These are phyloP conservation scores for Unio delphinus DNA, from an alignment of 2,888 invertebrate genomes.

Conservation along the genomic window DNA sequence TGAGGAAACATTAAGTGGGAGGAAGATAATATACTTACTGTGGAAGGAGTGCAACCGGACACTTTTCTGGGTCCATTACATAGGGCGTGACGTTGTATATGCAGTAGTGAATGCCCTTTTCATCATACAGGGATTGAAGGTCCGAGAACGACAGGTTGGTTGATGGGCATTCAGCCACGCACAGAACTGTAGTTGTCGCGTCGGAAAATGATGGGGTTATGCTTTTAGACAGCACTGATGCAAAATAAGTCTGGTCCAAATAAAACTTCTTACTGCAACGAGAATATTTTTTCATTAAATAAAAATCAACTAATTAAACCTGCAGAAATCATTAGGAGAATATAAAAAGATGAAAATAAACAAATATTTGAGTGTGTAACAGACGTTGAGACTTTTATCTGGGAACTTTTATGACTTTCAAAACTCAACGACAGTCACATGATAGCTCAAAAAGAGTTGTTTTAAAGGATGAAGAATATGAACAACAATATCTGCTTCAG, in stretches of 20 bases:
- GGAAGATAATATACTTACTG: conserved; percentile 73
- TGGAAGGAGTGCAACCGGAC: conserved; percentile 84
- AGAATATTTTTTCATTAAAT: neutral
- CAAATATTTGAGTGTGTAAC: no score
- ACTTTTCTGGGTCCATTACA: conserved; percentile 73
- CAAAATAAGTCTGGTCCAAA: conserved; percentile 42
- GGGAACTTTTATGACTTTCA: no score
- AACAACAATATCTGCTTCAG: no score
- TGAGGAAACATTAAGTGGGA: neutral
- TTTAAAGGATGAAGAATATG: no score
- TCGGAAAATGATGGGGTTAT: conserved; percentile 20
- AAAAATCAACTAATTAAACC: neutral
- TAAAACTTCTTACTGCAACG: conserved; percentile 47
- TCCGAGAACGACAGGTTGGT: conserved; percentile 79
- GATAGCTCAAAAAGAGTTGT: no score
- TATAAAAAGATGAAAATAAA: no score
- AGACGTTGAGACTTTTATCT: no score
- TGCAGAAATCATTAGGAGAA: no score
- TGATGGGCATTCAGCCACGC: conserved; percentile 89
- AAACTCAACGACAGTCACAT: no score
- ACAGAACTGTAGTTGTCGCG: conserved; percentile 81
- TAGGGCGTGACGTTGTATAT: conserved; percentile 72
- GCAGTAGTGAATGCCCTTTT: conserved; percentile 83
- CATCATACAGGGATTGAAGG: conserved; percentile 80
- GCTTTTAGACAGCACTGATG: conserved; percentile 22